Evolutionary conservation across 2,888 invertebrate species (phyloP).

Genomic region (Diogma glabrata): DNA sequence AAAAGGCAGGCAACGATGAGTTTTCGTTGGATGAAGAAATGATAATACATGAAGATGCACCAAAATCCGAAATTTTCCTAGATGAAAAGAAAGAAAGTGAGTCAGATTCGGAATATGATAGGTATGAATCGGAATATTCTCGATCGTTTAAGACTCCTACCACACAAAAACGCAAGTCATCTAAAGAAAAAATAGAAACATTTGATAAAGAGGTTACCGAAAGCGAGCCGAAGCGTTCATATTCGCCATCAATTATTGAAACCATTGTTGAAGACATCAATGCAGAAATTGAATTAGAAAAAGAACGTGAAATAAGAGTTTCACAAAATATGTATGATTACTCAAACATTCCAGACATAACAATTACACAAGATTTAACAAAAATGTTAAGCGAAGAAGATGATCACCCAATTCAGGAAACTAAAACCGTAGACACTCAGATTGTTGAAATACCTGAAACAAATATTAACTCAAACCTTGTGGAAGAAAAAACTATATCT

Average conservation of each 20-base stretch:
- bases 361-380: constrained; percentile 33
- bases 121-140: constrained; percentile 38
- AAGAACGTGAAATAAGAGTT: constrained; percentile 27
- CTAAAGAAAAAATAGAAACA: constrained; percentile 20
- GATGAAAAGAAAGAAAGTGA: constrained; percentile 36
- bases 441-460: constrained; percentile 31
- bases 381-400: constrained; percentile 23
- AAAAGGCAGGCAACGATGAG: constrained; percentile 32
- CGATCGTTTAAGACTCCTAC: constrained; percentile 35
- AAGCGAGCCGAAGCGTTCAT: constrained; percentile 32
- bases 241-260: constrained; percentile 34
- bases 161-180: constrained; percentile 25
- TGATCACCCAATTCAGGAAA: constrained; percentile 40
- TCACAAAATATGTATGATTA: constrained; percentile 36
- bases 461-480: too few species aligned
- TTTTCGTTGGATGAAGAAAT: constrained; percentile 33
- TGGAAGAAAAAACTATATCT: constrained; percentile 28
- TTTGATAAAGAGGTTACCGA: constrained; percentile 25
- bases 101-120: constrained; percentile 38
- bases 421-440: constrained; percentile 32
- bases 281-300: constrained; percentile 32
- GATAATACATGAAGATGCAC: constrained; percentile 23
- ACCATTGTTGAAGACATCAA: constrained; percentile 34
- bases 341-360: constrained; percentile 34
- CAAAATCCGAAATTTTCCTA: constrained; percentile 17